Base-by-base conservation (phyloP, 2,888 invertebrate genomes). In the Acrobasis suavella region DNA sequence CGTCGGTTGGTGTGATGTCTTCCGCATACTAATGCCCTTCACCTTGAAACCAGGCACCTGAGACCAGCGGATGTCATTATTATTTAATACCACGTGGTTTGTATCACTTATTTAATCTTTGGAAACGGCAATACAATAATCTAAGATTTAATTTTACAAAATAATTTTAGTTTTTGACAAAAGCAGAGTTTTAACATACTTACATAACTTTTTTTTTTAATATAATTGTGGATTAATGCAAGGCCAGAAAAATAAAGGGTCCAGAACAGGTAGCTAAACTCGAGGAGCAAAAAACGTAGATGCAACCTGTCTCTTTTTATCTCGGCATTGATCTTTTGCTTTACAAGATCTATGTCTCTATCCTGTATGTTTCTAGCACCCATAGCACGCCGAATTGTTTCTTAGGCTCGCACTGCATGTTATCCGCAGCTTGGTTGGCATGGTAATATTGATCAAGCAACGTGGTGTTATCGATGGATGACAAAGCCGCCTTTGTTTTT, bases 21-120 rank as follows among this genome's bases (percentile, higher is more conserved):
- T 81, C 81, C 80, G 89, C 87, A 90, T 89, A 89, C 81, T 80
- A 87, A 90, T 89, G 77, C 72, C 76, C 77, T 78, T 83, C 75
- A 75, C 87, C 87, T 89, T 88, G 85, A 85, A 80, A 72, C 64
- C 58, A 65, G 67, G 67, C 46, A 59, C 66, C 64, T 39, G 38
- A 62, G 52, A 39, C 64, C 50, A 61, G 54, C 71, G 71, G 70
- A 70, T 66, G 71, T 62, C 67, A 64, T 68, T 68, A 72, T 65
- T 60, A 42, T 50, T 58, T 63, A 60, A 64, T 65, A 65, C 65
- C 67, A 69, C 67, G 67, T 67, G 68, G 60, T 50, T 60, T 61
- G 37, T 50, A 50, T 32, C 16, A 17, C 50, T 50, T 50, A 15
- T 2, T 50, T 5, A 8, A 32, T 50, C 9, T 50, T 2, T 50